These are phyloP conservation scores for Aphidius ervi DNA, from an alignment of 1,140 invertebrate genomes.

Conservation along the genomic window DNA sequence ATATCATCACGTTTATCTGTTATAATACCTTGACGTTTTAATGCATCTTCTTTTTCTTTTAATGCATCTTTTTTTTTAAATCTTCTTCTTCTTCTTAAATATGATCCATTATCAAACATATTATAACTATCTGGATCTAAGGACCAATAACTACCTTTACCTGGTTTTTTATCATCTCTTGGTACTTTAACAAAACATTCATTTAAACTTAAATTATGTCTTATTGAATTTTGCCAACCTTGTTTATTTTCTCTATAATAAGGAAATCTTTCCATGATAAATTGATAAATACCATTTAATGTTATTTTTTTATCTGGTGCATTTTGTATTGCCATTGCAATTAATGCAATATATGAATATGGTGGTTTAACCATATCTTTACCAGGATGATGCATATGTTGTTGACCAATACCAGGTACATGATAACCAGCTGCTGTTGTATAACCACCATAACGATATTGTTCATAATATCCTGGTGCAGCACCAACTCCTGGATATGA, in stretches of 20 bases:
- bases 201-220: constrained; percentile 96
- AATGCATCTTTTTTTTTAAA: constrained; percentile 96
- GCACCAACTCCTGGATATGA: constrained; percentile 42
- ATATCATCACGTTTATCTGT: constrained; percentile 54
- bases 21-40: constrained; percentile 70
- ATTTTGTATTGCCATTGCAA: constrained; percentile 96
- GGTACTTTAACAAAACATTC: constrained; percentile 98
- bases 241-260: constrained; percentile 98
- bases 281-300: constrained; percentile 96
- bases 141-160: constrained; percentile 97
- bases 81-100: constrained; percentile 80
- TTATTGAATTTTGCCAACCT: constrained; percentile 92
- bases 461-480: constrained; percentile 47
- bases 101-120: constrained; percentile 98
- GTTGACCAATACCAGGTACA: constrained; percentile 58
- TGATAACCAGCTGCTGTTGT: constrained; percentile 51
- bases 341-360: constrained; percentile 96
- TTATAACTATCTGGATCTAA: constrained; percentile 94
- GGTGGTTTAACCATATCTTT: constrained; percentile 94
- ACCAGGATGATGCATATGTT: constrained; percentile 61
- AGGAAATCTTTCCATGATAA: constrained; percentile 96
- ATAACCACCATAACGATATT: constrained; percentile 56
- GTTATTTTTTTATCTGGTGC: constrained; percentile 91
- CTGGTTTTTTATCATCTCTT: constrained; percentile 87
- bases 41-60: constrained; percentile 80